Evolutionary conservation across 37 sponge, comb jelly and placozoan species (phyloP).

Genomic region (Mnemiopsis leidyi): DNA sequence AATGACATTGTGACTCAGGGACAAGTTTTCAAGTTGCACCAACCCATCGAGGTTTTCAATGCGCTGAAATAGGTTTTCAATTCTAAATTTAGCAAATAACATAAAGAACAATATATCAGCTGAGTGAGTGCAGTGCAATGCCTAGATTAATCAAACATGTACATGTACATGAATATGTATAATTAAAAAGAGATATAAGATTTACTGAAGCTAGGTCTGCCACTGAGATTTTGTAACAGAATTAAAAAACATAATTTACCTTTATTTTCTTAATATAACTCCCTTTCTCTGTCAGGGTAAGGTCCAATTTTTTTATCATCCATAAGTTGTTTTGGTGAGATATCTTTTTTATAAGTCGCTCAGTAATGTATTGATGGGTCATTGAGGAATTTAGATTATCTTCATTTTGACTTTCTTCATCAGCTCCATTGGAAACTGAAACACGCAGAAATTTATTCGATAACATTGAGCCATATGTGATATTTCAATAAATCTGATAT

Average conservation of each 20-base stretch:
- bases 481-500: too few relatives aligned
- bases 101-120: neutral
- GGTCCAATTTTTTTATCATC: conserved; percentile 13
- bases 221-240: too few relatives aligned
- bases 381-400: neutral
- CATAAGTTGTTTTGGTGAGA: conserved; percentile 14
- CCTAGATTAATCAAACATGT: too few relatives aligned
- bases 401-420: neutral
- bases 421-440: neutral
- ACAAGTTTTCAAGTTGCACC: neutral
- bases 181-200: neutral
- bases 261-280: conserved; percentile 43
- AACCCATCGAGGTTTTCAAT: conserved; percentile 60
- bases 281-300: neutral
- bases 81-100: neutral
- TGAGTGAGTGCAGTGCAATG: neutral
- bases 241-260: too few relatives aligned
- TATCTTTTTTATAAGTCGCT: conserved; percentile 13
- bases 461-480: too few relatives aligned
- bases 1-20: conserved; percentile 61
- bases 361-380: conserved; percentile 44
- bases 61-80: neutral
- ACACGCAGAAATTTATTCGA: neutral
- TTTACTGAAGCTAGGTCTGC: too few relatives aligned
- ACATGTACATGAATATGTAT: neutral